Evolutionary conservation across 1,140 invertebrate genomes (phyloP).

Genomic region (Drosophila cardini): DNA sequence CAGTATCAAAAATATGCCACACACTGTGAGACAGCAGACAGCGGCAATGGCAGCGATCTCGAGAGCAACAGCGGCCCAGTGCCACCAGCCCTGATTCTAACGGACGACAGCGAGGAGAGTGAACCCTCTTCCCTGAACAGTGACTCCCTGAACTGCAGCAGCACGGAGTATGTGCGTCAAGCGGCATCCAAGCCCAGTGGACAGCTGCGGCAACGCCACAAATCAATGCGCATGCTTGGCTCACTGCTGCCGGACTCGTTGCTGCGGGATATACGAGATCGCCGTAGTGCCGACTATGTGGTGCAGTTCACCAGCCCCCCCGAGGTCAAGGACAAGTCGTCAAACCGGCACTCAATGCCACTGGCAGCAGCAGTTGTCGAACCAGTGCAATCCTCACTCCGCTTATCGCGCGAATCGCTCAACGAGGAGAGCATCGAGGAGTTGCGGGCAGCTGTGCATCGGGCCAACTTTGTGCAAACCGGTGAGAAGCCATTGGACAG

Average conservation of each 20-base stretch:
- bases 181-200: constrained; percentile 66
- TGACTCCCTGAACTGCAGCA: constrained; percentile 75
- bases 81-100: constrained; percentile 86
- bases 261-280: constrained; percentile 79
- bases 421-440: constrained; percentile 74
- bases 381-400: constrained; percentile 22
- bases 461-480: constrained; percentile 76
- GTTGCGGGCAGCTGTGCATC: constrained; percentile 70
- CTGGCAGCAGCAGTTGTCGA: not conserved
- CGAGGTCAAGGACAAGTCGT: constrained; percentile 53
- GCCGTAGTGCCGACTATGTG: constrained; percentile 62
- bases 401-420: constrained; percentile 65
- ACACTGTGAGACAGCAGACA: constrained; percentile 91
- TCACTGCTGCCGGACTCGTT: constrained; percentile 76
- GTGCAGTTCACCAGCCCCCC: constrained; percentile 56
- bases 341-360: constrained; percentile 15
- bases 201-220: constrained; percentile 58
- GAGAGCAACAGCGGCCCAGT: constrained; percentile 86
- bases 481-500: constrained; percentile 42
- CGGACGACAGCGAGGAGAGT: constrained; percentile 84
- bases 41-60: constrained; percentile 92
- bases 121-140: constrained; percentile 78
- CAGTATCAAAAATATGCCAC: constrained; percentile 82
- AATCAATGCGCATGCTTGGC: constrained; percentile 58
- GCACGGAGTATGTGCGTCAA: constrained; percentile 71